Base-by-base conservation (phyloP, 2,797 vertebrate species). In the Bradypus variegatus region DNA sequence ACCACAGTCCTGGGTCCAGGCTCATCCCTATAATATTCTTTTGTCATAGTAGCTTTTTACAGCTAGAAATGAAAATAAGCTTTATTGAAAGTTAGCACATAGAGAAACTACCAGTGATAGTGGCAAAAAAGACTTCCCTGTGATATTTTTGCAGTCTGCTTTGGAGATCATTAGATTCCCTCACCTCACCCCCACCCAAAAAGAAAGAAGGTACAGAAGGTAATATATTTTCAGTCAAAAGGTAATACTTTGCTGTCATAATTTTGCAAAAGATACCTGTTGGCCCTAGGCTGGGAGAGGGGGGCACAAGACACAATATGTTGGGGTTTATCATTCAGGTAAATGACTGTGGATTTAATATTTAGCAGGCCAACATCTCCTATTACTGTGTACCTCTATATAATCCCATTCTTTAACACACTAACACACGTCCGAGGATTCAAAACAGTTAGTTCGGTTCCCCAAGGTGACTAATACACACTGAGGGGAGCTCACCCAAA, bases 371-470 rank as follows among this genome's bases (percentile, higher is more conserved):
- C 29, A 62, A 1, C 4, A 7, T 53, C 65, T 82, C 50, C 69
- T 60, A 3, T 7, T 85, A 27, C 65, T 50, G 3, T 27, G 64
- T 15, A 33, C 18, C 48, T 93, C 27, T 45, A 33, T 65, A 1
- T 25, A 67, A 21, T 75, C 82, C 76, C 45, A 91, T 48, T 48
- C 60, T 91, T 76, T 90, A 64, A 36, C 36, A 72, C 79, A 79
- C 25, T 48, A 76, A 23, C 60, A 88, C 29, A 5, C 60, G 50
- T 88, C 58, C 38, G 11, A 1, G 89, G 75, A 86, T 83, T 86
- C 55, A 93, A 82, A 75, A 81, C 55, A 91, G 65, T 73, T 72
- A 33, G 41, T 92, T 93, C 3, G 14, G 80, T 91, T 85, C 77
- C 50, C 50, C 27, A 79, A 50, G 76, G 36, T 91, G 78, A 95